Conservation (phyloP, 30 jellyfish, hydroid and myxozoan genomes). For the Rhopilema esculentum region DNA sequence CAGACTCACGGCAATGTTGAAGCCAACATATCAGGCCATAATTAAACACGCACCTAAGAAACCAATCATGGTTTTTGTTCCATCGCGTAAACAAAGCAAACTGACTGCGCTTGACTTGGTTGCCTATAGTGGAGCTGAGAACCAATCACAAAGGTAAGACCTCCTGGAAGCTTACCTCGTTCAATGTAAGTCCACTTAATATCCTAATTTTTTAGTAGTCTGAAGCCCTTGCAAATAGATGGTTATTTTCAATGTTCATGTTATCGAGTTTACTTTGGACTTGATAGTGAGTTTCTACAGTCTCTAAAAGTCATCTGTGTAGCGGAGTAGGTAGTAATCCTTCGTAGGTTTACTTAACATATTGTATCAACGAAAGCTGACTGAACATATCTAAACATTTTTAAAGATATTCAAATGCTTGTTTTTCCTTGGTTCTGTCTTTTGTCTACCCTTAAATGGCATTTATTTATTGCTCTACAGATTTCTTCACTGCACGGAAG, state of each 20-base stretch:
- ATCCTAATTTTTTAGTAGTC: neutral
- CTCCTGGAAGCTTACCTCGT: neutral
- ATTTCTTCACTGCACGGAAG: conserved; percentile 90
- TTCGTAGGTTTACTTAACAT: too few species aligned
- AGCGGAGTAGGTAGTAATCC: too few species aligned
- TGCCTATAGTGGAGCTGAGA: conserved; percentile 95
- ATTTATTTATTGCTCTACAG: too few species aligned
- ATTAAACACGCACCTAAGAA: conserved; percentile 83
- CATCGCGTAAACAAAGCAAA: conserved; percentile 81
- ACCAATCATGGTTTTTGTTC: conserved; percentile 92
- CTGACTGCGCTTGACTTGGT: conserved; percentile 89
- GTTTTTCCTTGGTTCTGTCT: too few species aligned
- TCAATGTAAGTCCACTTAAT: neutral
- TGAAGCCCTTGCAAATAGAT: too few species aligned
- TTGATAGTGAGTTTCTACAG: too few species aligned
- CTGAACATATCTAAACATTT: too few species aligned
- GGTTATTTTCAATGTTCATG: neutral
- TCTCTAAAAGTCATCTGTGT: too few species aligned
- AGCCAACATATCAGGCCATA: conserved; percentile 92
- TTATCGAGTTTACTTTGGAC: neutral
- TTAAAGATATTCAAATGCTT: too few species aligned
- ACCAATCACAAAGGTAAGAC: conserved; percentile 88
- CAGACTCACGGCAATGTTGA: conserved; percentile 91
- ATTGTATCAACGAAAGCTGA: too few species aligned
- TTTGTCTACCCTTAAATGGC: too few species aligned